Base-by-base conservation (phyloP, 2,888 invertebrate genomes). In the Tachystola acroxantha region DNA sequence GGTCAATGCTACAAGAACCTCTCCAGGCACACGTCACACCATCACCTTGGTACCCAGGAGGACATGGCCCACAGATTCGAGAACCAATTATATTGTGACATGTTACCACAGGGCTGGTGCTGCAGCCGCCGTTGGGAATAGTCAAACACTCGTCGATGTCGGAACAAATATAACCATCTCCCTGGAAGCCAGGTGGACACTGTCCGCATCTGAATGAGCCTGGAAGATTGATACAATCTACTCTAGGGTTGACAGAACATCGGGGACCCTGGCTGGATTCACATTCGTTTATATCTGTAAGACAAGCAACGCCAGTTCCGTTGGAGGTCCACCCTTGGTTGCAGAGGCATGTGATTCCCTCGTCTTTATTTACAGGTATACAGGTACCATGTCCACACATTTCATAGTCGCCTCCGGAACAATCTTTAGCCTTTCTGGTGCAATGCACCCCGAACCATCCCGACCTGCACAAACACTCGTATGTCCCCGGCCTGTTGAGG, bases 61-160 rank as follows among this genome's bases (percentile, higher is more conserved):
- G 98, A 76, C 99, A 99, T 0, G 91, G 69, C 0, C 94, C 96
- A 69, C 99, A 99, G 14, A 90, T 89, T 43, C 92, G 90, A 0
- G 97, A 96, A 3, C 98, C 98, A 48, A 91, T 85, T 1, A 94
- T 96, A 65, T 99, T 99, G 40, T 94, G 91, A 65, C 99, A 99
- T 12, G 91, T 84, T 0, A 97, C 98, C 54, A 88, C 74, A 0
- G 98, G 96, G 49, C 88, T 82, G 1, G 84, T 65, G 50, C 96
- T 97, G 69, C 99, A 99, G 3, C 98, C 98, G 1, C 98, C 97
- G 60, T 95, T 94, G 62, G 96, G 94, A 52, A 93, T 90, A 0
- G 81, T 72, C 10, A 88, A 75, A 67, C 99, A 99, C 78, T 99
- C 98, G 64, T 99, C 92, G 34, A 98, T 89, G 66, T 99, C 98